These are phyloP conservation scores for Troides oblongomaculatus DNA, from an alignment of 2,888 invertebrate species.

Conservation along the genomic window DNA sequence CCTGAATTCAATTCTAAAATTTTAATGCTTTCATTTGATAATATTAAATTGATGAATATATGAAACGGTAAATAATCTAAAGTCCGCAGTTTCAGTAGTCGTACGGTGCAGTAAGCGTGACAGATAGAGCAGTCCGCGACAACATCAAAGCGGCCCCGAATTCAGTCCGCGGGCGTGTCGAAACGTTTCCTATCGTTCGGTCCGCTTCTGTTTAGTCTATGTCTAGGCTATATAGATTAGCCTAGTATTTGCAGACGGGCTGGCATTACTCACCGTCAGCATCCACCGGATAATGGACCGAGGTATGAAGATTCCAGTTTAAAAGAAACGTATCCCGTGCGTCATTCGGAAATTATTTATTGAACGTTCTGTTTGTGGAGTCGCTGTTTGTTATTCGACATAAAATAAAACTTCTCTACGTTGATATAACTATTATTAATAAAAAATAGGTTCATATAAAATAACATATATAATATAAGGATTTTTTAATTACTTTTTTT, in stretches of 20 bases:
- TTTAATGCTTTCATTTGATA: too few species aligned
- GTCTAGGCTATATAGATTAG: constrained; percentile 8
- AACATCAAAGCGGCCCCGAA: constrained; percentile 57
- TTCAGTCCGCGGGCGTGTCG: constrained; percentile 34
- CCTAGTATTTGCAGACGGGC: neutral
- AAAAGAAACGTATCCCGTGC: neutral
- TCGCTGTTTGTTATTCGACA: neutral
- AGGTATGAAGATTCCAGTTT: neutral
- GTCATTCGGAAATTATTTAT: neutral
- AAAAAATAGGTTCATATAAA: too few species aligned
- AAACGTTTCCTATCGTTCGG: constrained; percentile 28
- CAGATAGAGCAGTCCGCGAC: constrained; percentile 51
- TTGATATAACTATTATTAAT: constrained; percentile 36
- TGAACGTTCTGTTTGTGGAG: neutral
- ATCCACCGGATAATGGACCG: neutral
- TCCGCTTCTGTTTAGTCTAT: constrained; percentile 2
- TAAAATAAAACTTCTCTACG: neutral
- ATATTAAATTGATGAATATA: neutral
- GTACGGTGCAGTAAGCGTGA: constrained; percentile 43
- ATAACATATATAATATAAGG: too few species aligned
- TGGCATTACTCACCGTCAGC: neutral
- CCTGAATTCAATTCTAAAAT: too few species aligned
- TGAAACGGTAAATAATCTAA: neutral
- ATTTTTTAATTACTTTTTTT: too few species aligned
- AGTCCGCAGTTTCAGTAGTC: constrained; percentile 34